Base-by-base conservation (phyloP, 2,888 invertebrate species). In the Pyralis farinalis region DNA sequence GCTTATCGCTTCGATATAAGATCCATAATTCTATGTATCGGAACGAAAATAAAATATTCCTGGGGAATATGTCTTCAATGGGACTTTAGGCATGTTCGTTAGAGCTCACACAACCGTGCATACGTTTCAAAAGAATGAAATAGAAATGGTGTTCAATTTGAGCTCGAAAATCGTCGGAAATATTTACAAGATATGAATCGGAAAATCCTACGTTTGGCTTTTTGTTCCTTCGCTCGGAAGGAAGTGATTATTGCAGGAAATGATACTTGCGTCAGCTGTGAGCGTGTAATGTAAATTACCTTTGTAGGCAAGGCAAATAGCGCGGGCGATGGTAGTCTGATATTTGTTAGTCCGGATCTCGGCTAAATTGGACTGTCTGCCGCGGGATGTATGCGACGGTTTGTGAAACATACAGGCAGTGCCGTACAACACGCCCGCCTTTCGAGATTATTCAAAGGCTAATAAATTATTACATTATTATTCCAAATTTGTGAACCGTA, bases 21-120 rank as follows among this genome's bases (percentile, higher is more conserved):
- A 60, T 47, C 35, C 46, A 55, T 51, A 71, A n/a, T n/a, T n/a
- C n/a, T 41, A 21, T 43, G 47, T 46, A 44, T 63, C 46, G 55
- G 47, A 42, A 40, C 46, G 59, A 47, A 62, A 62, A 63, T 52
- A 48, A 56, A 58, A 48, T 36, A 47, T 46, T 47, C 52, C 54
- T 49, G 43, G 41, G 47, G 56, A 54, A 49, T 51, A 60, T 53
- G 46, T 57, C 51, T 53, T 46, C 55, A 60, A 64, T 65, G 59
- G 60, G 60, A 69, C 55, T 64, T 63, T 68, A 71, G 66, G 67
- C 65, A 63, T 68, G 68, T 77, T 77, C 76, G 77, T 79, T 79
- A 78, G 68, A 64, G 71, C 56, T 70, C 66, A 54, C 55, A 56
- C 61, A 62, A 65, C 63, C 65, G 62, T 69, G 63, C 62, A 63